These are phyloP conservation scores for Glaucomys volans DNA, from an alignment of 2,113 vertebrate genomes.

Conservation along the genomic window DNA sequence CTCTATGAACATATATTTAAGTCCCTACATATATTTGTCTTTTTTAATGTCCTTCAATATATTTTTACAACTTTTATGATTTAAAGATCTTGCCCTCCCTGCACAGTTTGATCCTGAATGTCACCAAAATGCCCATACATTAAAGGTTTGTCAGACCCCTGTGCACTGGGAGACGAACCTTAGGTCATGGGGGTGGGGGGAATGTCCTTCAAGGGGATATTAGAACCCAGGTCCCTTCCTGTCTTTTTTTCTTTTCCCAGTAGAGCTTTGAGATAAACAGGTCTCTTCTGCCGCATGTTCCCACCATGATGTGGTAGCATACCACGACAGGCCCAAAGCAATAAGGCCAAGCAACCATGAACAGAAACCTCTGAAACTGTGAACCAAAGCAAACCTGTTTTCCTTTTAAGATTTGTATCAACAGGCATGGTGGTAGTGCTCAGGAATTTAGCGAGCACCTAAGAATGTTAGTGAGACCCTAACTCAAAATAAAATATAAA, in stretches of 20 bases:
- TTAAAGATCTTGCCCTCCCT: not conserved
- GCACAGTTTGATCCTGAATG: not conserved
- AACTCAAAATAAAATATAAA: no score
- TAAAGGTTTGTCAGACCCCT: not conserved
- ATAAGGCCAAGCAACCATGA: not conserved
- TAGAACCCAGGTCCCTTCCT: not conserved
- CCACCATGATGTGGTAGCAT: not conserved
- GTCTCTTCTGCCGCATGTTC: not conserved
- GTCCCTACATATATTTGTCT: not conserved
- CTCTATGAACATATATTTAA: not conserved
- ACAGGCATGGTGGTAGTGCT: no score
- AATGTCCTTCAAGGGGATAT: no score
- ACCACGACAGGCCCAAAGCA: not conserved
- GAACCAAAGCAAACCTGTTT: not conserved
- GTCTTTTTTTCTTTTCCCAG: not conserved
- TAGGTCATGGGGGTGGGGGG: no score
- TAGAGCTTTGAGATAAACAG: not conserved
- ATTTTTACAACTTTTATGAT: constrained; percentile 3
- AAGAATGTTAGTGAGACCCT: no score
- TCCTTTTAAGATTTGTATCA: not conserved
- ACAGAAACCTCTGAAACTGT: not conserved
- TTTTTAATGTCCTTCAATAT: not conserved
- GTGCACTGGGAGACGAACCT: not conserved
- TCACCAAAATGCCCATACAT: not conserved
- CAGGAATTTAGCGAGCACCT: no score